Percentiles rank a stretch among this genome's conserved stretches.
Conservation (phyloP, 2,888 invertebrate species). For the Notocelia uddmanniana region DNA sequence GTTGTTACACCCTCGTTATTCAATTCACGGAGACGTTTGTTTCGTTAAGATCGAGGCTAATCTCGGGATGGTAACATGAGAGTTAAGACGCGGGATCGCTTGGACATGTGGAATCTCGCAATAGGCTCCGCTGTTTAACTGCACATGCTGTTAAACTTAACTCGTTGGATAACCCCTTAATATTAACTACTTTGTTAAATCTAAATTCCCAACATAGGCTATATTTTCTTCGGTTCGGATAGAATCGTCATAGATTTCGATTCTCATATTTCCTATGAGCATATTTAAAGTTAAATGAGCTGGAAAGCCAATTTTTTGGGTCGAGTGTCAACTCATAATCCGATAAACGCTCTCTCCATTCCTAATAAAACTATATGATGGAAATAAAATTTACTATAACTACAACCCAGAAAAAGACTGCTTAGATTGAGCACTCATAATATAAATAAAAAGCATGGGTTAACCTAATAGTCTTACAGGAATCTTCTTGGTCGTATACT, state of each 20-base stretch:
- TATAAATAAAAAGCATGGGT: too few species aligned
- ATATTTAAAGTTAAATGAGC: too few species aligned
- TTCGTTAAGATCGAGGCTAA: conserved; percentile 75
- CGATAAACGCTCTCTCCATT: too few species aligned
- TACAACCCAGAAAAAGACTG: too few species aligned
- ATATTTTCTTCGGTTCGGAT: not conserved
- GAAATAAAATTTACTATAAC: too few species aligned
- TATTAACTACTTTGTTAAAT: not conserved
- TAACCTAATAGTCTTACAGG: too few species aligned
- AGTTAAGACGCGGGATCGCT: conserved; percentile 5
- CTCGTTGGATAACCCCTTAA: not conserved
- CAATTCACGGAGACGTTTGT: conserved; percentile 80
- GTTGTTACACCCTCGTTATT: conserved; percentile 83
- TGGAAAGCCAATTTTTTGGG: too few species aligned
- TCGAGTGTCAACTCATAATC: too few species aligned
- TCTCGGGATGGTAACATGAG: conserved; percentile 51
- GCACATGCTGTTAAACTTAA: not conserved
- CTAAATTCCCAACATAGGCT: not conserved
- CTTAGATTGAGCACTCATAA: too few species aligned
- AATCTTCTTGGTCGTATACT: too few species aligned
- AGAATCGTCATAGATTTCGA: not conserved
- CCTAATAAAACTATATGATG: too few species aligned
- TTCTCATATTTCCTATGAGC: too few species aligned
- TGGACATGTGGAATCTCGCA: not conserved
- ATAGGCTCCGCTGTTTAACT: not conserved